A percentile compares a stretch with the other conserved stretches of the same genome.
Conservation (phyloP, 2,113 vertebrate genomes). For the Columba janthina region DNA sequence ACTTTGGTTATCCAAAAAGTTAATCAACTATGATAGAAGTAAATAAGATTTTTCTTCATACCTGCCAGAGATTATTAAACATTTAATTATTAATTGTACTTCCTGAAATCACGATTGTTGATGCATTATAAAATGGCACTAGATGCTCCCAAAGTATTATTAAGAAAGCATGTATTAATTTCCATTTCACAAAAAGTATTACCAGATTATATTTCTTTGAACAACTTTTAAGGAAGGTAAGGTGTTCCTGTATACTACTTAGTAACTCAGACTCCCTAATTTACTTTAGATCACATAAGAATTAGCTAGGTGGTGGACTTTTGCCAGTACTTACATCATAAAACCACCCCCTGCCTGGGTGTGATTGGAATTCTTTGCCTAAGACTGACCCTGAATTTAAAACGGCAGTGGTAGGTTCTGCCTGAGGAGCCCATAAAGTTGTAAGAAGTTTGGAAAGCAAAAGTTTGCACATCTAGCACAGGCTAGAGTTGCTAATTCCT, state of each 20-base stretch:
- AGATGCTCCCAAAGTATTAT: background rate
- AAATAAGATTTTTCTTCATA: slow-evolving; percentile 32
- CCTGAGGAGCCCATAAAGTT: slow-evolving; percentile 44
- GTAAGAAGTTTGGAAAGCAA: background rate
- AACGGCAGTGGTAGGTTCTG: slow-evolving; percentile 30
- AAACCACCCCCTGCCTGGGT: slow-evolving; percentile 61
- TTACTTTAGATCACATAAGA: slow-evolving; percentile 47
- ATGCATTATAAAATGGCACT: slow-evolving; percentile 2
- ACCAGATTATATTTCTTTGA: background rate
- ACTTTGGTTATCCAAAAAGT: slow-evolving; percentile 50
- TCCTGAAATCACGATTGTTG: background rate
- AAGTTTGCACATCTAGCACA: background rate
- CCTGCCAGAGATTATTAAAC: slow-evolving; percentile 29
- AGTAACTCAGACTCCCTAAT: background rate
- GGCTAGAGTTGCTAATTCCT: slow-evolving; percentile 1
- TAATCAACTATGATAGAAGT: slow-evolving; percentile 41
- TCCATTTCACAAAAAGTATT: background rate
- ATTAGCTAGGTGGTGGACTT: slow-evolving; percentile 51
- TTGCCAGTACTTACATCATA: slow-evolving; percentile 65
- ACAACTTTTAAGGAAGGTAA: slow-evolving; percentile 10
- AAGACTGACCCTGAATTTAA: slow-evolving; percentile 56
- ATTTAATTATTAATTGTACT: slow-evolving; percentile 28
- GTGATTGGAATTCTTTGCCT: slow-evolving; percentile 58
- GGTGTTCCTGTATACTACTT: background rate
- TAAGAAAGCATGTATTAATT: background rate